phyloP scores from a whole-genome alignment of 2,888 invertebrate species.

The Tridacna crocea region DNA sequence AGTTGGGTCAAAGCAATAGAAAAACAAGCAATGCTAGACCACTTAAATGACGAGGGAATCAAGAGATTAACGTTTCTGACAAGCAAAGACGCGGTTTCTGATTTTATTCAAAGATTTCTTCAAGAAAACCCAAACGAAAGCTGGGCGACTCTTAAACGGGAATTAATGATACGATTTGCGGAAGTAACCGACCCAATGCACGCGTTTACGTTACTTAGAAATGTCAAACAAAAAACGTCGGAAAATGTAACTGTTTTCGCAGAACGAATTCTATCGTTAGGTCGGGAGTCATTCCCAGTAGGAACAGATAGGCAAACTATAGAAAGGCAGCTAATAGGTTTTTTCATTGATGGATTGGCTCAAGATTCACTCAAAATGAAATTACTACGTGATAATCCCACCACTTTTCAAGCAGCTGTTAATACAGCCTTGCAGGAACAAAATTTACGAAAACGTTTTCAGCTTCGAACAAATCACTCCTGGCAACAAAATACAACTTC shows the following conservation, averaged over 20 bases:
- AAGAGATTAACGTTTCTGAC: no score
- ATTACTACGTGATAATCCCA: slow-evolving; percentile 45
- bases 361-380: slow-evolving; percentile 45
- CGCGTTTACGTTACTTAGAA: slow-evolving; percentile 37
- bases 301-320: not conserved
- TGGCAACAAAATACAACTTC: no score
- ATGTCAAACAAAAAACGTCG: slow-evolving; percentile 33
- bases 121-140: no score
- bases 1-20: no score
- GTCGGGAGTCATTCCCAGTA: slow-evolving; percentile 31
- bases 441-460: no score
- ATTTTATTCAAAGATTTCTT: no score
- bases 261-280: slow-evolving; percentile 38
- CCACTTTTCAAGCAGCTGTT: slow-evolving; percentile 28
- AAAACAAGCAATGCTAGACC: no score
- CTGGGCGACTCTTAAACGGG: no score
- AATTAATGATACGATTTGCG: no score
- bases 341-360: slow-evolving; percentile 39
- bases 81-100: no score
- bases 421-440: slow-evolving; percentile 30
- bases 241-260: slow-evolving; percentile 45
- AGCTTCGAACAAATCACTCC: no score
- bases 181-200: slow-evolving; percentile 44
- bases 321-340: slow-evolving; percentile 39
- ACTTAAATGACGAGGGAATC: no score